Evolutionary conservation across 2,888 invertebrate genomes (phyloP), one percentile per base, ranked within the genome.

Genomic region (Monochamus alternatus): DNA sequence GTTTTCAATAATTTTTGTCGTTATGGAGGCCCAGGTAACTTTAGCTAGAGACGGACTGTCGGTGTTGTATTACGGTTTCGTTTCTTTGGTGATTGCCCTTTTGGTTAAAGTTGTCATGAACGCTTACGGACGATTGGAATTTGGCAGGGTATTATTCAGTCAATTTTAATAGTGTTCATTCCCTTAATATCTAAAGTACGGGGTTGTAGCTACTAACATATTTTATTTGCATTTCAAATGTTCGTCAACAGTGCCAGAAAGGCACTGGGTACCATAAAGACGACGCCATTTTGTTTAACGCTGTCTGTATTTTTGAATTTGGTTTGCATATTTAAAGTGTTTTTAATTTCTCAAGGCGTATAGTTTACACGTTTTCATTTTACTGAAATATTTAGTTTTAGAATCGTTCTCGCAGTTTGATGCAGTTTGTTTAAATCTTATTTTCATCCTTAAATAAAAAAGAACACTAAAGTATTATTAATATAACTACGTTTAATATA

Each of bases 21-120:
- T 79, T 68, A 87, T 87, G 87, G 88, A 87, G 79, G 81, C 85
- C 81, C 86, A 88, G 88, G 88, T 88, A 88, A 88, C 87, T 83
- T 81, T 85, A 80, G 82, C 81, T 77, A 75, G 83, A 81, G 84
- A 82, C 84, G 85, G 85, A 84, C 84, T 86, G 80, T 82, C 85
- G 79, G 81, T 84, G 84, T 81, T 86, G 83, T 86, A 87, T 85
- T 86, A 84, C 83, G 85, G 84, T 83, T 84, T 85, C 81, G 85
- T 86, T 81, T 85, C 87, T 78, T 82, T 87, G 83, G 84, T 86
- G 84, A 81, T 87, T 81, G 88, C 88, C 81, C 81, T 86, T 85
- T 84, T 86, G 83, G 84, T 88, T 80, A 87, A 86, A 85, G 83
- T 85, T 84, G 80, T 87, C 84, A 85, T 87, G 85, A 85, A 85